phyloP scores from a whole-genome alignment of 2,113 vertebrate genomes.

The Lynx canadensis region DNA sequence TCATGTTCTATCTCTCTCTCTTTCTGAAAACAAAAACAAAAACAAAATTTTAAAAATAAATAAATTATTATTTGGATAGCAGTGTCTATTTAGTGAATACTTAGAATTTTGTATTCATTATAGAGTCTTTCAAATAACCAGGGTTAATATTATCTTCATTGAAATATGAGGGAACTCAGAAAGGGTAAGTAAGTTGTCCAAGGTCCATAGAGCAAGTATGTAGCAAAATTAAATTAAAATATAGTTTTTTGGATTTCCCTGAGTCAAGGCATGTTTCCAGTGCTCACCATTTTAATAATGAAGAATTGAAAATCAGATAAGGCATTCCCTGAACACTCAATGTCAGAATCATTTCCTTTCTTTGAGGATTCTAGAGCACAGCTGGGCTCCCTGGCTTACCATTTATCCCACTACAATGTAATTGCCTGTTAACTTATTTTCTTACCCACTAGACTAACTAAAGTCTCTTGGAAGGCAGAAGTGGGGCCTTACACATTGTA shows the following conservation, averaged over 20 bases:
- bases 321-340: not conserved
- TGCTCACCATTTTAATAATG: not conserved
- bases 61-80: not conserved
- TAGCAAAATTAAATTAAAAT: not conserved
- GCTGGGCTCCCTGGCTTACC: not conserved
- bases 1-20: too few species aligned
- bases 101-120: not conserved
- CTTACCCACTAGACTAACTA: not conserved
- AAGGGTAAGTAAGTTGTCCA: not conserved
- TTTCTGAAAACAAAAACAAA: too few species aligned
- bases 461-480: not conserved
- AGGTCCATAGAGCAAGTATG: not conserved
- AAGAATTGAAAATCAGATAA: not conserved
- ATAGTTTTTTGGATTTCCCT: not conserved
- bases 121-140: not conserved
- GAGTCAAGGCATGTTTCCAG: not conserved
- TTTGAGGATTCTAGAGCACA: not conserved
- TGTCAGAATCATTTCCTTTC: not conserved
- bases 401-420: accelerated
- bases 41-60: too few species aligned
- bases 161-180: not conserved
- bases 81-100: not conserved
- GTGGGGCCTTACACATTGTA: accelerated
- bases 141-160: not conserved
- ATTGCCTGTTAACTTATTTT: not conserved